Conservation (phyloP, 2,797 vertebrate species). For the Liasis olivaceus region DNA sequence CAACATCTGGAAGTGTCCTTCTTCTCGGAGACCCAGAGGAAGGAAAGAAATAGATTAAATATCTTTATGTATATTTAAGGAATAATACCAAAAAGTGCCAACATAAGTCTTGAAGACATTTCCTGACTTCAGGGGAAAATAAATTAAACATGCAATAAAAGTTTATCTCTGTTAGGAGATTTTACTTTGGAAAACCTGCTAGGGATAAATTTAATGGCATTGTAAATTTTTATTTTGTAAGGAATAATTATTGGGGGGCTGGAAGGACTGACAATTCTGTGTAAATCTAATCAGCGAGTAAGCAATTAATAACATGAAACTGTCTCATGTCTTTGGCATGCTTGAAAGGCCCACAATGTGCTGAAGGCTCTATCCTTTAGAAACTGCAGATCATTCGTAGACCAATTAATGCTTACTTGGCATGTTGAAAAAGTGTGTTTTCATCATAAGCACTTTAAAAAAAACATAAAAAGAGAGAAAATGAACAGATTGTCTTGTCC, state of each 20-base stretch:
- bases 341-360: constrained; percentile 29
- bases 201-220: constrained; percentile 70
- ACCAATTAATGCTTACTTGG: not conserved
- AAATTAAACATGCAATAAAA: constrained; percentile 74
- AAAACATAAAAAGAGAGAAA: constrained; percentile 12
- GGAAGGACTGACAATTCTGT: constrained; percentile 69
- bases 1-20: constrained; percentile 18
- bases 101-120: constrained; percentile 64
- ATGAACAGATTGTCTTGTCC: constrained; percentile 16
- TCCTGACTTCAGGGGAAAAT: constrained; percentile 67
- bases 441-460: not conserved
- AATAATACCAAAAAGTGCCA: constrained; percentile 55
- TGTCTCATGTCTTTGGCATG: constrained; percentile 51
- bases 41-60: constrained; percentile 60
- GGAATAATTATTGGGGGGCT: constrained; percentile 67
- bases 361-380: not conserved
- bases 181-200: constrained; percentile 67
- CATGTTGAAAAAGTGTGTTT: not conserved
- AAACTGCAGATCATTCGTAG: constrained; percentile 10
- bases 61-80: constrained; percentile 56
- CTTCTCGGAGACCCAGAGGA: constrained; percentile 48
- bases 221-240: constrained; percentile 68
- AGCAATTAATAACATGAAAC: constrained; percentile 72
- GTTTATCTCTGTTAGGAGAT: constrained; percentile 69
- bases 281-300: constrained; percentile 70